Evolutionary conservation across 2,797 vertebrate species (phyloP).

Genomic region (Sphaeramia orbicularis): DNA sequence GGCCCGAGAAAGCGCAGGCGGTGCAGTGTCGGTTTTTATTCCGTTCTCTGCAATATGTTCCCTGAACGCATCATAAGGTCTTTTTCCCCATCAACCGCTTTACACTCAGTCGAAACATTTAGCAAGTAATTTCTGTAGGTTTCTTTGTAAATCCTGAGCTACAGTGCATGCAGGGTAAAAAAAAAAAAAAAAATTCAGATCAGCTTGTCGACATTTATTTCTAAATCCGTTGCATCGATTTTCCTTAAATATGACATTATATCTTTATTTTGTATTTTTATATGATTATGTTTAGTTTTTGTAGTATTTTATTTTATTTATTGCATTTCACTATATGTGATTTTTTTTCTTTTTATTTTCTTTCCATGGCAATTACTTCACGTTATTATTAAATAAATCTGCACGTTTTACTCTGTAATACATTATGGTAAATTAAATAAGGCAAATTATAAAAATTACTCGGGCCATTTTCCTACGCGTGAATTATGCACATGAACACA

Average conservation of each 20-base stretch:
- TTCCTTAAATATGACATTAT: not conserved
- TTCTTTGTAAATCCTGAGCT: not conserved
- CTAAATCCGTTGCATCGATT: not conserved
- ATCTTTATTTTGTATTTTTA: not conserved
- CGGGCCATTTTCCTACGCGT: conserved; percentile 2
- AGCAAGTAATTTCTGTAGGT: not conserved
- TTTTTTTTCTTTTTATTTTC: not conserved
- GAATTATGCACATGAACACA: not conserved
- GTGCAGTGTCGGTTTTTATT: conserved; percentile 29
- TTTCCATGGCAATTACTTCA: too few species aligned
- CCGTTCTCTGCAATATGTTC: conserved; percentile 21
- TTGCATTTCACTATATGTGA: not conserved
- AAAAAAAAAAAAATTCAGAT: too few species aligned
- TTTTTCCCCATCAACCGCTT: conserved; percentile 6
- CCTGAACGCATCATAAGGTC: conserved; percentile 11
- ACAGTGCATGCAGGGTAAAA: conserved; percentile 6
- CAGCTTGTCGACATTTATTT: not conserved
- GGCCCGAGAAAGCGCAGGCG: conserved; percentile 52
- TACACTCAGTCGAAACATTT: conserved; percentile 1
- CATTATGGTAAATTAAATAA: not conserved
- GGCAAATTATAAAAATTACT: conserved; percentile 5
- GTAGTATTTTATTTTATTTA: not conserved
- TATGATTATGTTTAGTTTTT: not conserved
- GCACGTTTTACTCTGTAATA: not conserved
- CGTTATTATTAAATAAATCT: not conserved